These are phyloP conservation scores for Eucera pruinosa DNA, from an alignment of 2,888 invertebrate genomes.

Conservation along the genomic window DNA sequence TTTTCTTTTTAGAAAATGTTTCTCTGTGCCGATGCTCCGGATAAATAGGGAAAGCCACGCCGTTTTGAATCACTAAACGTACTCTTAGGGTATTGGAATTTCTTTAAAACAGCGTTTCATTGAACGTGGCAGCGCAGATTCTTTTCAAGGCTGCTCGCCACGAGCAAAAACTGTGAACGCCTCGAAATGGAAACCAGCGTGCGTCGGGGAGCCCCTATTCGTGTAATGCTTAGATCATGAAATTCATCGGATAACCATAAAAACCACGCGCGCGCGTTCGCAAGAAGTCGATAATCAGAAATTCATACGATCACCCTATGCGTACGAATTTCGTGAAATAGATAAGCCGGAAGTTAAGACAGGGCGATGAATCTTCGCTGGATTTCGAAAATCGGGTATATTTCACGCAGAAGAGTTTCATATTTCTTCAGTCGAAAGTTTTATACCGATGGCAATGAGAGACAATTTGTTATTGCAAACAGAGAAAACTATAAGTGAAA, in stretches of 20 bases:
- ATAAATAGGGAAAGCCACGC: constrained; percentile 48
- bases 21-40: constrained; percentile 20
- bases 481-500: no score
- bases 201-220: background rate
- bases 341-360: background rate
- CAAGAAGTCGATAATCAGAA: background rate
- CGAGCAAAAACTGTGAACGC: constrained; percentile 16
- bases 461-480: no score
- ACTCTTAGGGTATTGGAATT: constrained; percentile 44
- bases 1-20: constrained; percentile 19
- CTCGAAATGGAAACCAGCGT: constrained; percentile 28
- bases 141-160: constrained; percentile 38
- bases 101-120: constrained; percentile 51
- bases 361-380: no score
- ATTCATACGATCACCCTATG: background rate
- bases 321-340: background rate
- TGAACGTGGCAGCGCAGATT: constrained; percentile 26
- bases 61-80: constrained; percentile 47
- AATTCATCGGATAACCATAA: background rate
- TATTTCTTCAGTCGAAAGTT: no score
- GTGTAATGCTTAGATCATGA: constrained; percentile 12
- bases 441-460: no score
- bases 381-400: no score
- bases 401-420: no score
- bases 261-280: background rate